phyloP scores from a whole-genome alignment of 2,888 invertebrate genomes.

The Ectemnius continuus region DNA sequence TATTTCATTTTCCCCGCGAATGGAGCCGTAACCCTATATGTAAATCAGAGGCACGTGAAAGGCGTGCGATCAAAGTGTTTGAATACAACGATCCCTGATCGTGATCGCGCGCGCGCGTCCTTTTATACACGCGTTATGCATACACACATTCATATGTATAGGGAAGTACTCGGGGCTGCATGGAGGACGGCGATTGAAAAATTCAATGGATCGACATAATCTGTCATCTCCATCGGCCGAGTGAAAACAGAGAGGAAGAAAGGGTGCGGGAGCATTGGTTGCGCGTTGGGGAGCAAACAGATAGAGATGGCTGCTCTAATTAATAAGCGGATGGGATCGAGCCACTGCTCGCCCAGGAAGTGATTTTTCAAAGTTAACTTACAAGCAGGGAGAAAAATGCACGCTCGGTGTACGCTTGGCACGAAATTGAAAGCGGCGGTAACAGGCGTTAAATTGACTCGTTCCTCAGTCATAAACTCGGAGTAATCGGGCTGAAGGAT shows the following conservation, averaged over 20 bases:
- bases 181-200: constrained; percentile 45
- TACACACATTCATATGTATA: not conserved
- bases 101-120: constrained; percentile 43
- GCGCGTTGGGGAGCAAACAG: not conserved
- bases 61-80: constrained; percentile 61
- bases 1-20: constrained; percentile 62
- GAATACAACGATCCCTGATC: constrained; percentile 56
- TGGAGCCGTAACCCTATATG: constrained; percentile 60
- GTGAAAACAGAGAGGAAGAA: constrained; percentile 3
- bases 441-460: not conserved
- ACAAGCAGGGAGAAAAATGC: too few species aligned
- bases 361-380: too few species aligned
- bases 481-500: constrained; percentile 22
- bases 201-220: constrained; percentile 55
- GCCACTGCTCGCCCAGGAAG: not conserved
- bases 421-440: not conserved
- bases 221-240: constrained; percentile 28
- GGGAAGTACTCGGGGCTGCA: constrained; percentile 20
- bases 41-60: constrained; percentile 62
- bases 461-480: constrained; percentile 3
- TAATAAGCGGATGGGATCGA: not conserved
- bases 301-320: not conserved
- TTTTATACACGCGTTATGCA: constrained; percentile 2
- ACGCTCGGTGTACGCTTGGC: not conserved
- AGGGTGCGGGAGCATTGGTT: not conserved